Conservation (phyloP, 35 echinoderm and acorn worm genomes). For the Ptychodera flava region DNA sequence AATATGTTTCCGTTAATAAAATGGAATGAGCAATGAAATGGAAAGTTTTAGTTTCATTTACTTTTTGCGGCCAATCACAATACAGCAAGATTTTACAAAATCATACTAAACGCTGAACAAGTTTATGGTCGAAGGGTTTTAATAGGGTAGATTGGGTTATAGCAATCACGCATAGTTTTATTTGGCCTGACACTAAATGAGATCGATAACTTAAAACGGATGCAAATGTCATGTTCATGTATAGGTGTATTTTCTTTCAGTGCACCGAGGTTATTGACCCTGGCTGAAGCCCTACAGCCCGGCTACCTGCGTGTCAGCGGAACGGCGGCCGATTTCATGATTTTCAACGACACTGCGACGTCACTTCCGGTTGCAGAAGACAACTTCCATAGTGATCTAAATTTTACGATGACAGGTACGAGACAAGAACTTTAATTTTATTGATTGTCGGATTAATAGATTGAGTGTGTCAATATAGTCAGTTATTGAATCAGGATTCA, state of each 20-base stretch:
- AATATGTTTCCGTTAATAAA: no score
- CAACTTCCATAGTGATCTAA: background rate
- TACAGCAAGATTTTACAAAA: background rate
- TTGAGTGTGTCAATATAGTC: no score
- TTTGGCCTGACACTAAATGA: no score
- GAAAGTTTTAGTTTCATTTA: no score
- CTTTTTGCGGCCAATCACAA: background rate
- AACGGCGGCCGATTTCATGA: constrained; percentile 5
- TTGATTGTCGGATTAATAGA: no score
- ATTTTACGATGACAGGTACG: constrained; percentile 16
- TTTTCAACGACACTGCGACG: background rate
- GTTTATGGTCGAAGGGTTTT: no score
- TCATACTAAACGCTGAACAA: background rate
- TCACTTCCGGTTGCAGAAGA: background rate
- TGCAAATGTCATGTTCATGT: background rate
- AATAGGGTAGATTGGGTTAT: no score
- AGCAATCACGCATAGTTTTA: no score
- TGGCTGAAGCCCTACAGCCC: background rate
- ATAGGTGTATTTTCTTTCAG: background rate
- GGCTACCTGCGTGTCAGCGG: constrained; percentile 2
- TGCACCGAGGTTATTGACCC: background rate
- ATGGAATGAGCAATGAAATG: no score
- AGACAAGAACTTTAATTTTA: background rate
- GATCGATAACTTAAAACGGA: background rate
- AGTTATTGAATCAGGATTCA: no score